A percentile compares a stretch with the other conserved stretches of the same genome.
Evolutionary conservation across 2,888 invertebrate species (phyloP).

Genomic region (Clistopyga incitator): DNA sequence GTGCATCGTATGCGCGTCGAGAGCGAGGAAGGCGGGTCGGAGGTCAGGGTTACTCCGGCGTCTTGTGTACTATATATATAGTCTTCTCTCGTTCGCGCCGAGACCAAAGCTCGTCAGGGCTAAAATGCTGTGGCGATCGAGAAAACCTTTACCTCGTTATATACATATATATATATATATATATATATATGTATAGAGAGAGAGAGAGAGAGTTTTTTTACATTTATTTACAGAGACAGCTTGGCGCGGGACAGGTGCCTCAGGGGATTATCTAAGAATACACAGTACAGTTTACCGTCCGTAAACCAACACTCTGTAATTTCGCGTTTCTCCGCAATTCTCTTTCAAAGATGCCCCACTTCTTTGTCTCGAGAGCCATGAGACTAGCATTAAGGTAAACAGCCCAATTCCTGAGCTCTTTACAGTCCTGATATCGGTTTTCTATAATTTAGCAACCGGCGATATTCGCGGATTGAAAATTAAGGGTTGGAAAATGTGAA

Average conservation of each 20-base stretch:
- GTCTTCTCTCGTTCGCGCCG: conserved; percentile 1
- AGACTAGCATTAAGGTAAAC: no score
- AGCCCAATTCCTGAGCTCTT: no score
- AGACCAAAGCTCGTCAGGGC: neutral
- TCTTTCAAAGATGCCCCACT: no score
- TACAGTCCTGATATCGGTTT: no score
- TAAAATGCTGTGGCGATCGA: conserved; percentile 20
- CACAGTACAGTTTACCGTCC: neutral
- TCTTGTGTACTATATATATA: conserved; percentile 16
- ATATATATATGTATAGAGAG: no score
- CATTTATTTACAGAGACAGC: conserved; percentile 13
- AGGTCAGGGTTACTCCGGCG: conserved; percentile 79
- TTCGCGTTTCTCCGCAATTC: no score
- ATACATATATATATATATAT: neutral
- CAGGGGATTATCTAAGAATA: conserved; percentile 33
- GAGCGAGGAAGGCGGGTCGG: conserved; percentile 73
- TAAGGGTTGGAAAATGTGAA: no score
- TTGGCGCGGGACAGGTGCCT: conserved; percentile 10
- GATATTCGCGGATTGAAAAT: no score
- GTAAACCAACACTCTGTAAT: no score
- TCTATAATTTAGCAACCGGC: no score
- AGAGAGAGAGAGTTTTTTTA: neutral
- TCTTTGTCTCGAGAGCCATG: no score
- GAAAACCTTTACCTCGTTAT: conserved; percentile 3
- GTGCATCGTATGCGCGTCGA: conserved; percentile 62